Percentiles rank a stretch among this genome's conserved stretches.
Evolutionary conservation across 2,797 vertebrate genomes (phyloP).

Genomic region (Parotocinclus haroldoi): DNA sequence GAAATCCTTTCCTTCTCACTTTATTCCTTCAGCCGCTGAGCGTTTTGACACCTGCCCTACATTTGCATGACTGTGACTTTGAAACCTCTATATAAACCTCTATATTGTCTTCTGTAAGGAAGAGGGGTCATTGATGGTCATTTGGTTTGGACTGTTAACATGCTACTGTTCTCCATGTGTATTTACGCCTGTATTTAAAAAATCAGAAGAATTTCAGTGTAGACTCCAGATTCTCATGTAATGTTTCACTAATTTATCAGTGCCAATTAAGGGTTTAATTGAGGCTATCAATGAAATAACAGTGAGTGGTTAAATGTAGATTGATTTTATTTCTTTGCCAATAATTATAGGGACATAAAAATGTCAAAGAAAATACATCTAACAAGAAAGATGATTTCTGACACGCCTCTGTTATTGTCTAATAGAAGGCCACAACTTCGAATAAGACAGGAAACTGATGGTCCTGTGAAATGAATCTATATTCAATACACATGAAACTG

Average conservation of each 20-base stretch:
- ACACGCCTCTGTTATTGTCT: too few relatives aligned
- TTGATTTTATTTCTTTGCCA: not conserved
- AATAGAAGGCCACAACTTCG: too few relatives aligned
- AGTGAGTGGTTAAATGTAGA: conserved; percentile 6
- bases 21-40: conserved; percentile 1
- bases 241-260: conserved; percentile 16
- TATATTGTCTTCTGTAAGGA: not conserved
- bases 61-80: conserved; percentile 13
- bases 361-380: too few relatives aligned
- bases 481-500: too few relatives aligned
- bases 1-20: not conserved
- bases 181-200: conserved; percentile 1
- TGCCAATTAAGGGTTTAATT: conserved; percentile 10
- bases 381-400: too few relatives aligned
- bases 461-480: too few relatives aligned
- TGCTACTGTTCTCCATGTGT: conserved; percentile 12
- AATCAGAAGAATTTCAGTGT: not conserved
- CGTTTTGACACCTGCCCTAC: conserved; percentile 17
- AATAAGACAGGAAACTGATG: too few relatives aligned
- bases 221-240: conserved; percentile 6
- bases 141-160: too few relatives aligned
- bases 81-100: not conserved
- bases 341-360: too few relatives aligned
- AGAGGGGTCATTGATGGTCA: not conserved
- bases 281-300: not conserved